Base-by-base conservation (phyloP, 2,113 vertebrate species). In the Vombatus ursinus region DNA sequence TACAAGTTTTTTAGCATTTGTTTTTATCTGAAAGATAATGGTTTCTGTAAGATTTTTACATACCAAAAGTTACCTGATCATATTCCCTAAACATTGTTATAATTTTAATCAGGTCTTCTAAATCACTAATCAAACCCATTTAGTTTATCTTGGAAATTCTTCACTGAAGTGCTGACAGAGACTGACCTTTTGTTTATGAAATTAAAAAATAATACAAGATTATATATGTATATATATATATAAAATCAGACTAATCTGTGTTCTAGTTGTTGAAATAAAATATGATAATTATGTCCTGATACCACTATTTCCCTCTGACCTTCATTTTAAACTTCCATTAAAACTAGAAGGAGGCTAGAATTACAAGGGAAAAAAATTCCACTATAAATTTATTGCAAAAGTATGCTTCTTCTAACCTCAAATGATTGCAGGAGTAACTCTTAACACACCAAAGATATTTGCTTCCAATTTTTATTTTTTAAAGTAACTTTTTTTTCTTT, bases 11-110 rank as follows among this genome's bases (percentile, higher is more conserved):
- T 51, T 89, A 26, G 47, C 1, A 93, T 91, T 96, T 92, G 5
- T 96, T 97, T 97, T 94, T 77, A 94, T n/a, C 2, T 77, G 91
- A 95, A 95, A 96, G 11, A 44, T 92, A 24, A 90, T 84, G 90
- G 61, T 3, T 91, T 91, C 95, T 97, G 14, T 95, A 93, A 93
- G 48, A 77, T 16, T 93, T 11, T 53, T 24, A n/a, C n/a, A 93
- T 12, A 57, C 2, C 92, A 95, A n/a, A 84, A 93, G 91, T 77
- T 6, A 8, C 4, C 50, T 92, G 24, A 92, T 89, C 28, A 19
- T 84, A 95, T 89, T 95, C 16, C 90, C 95, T 95, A 16, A 50
- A 84, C 25, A 93, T 16, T 96, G 48, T 61, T 96, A 91, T 94
- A 92, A 92, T 93, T 77, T 51, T 48, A 95, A 94, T 95, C 89